Evolutionary conservation across 2,797 vertebrate genomes (phyloP), one percentile per base, ranked within the genome.

Genomic region (Coccyzus lansbergi): DNA sequence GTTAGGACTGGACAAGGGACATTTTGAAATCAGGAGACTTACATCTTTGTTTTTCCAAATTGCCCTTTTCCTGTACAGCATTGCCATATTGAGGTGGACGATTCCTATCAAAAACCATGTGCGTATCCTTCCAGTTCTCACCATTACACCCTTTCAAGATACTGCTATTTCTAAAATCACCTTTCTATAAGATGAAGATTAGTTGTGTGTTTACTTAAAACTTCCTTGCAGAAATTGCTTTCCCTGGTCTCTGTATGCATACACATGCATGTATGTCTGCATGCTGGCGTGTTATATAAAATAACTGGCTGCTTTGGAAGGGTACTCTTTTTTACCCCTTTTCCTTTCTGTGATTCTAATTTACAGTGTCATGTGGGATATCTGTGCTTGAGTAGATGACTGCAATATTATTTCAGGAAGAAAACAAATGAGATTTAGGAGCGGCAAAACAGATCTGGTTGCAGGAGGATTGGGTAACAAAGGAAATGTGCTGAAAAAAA

Each of bases 351-450:
- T 65, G 31, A 33, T 44, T 79, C 49, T 87, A 40, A 90, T 93
- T 93, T 86, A 60, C 74, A 87, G 83, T 15, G 15, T 93, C n/a
- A 69, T 85, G 1, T 75, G 70, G 83, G 70, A 46, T 93, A 44
- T 76, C 90, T 92, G 55, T 90, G 87, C 55, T 88, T 63, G 51
- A 63, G 77, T 67, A 76, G 75, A 70, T 88, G 34, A 33, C 74
- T 91, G 78, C 87, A 85, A 34, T 88, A 34, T 80, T 87, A 90
- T 90, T 83, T 95, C 56, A 56, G 83, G 92, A 93, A 80, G 83
- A 92, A 95, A 95, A 94, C 58, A 93, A 91, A 93, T 25, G 51
- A 83, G 51, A 64, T 87, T 94, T 78, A 63, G 80, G 92, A 95
- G 70, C 48, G 4, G 62, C 70, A 86, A 75, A 93, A 58, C 52